phyloP scores from a whole-genome alignment of 2,113 vertebrate species.

The Meles meles region DNA sequence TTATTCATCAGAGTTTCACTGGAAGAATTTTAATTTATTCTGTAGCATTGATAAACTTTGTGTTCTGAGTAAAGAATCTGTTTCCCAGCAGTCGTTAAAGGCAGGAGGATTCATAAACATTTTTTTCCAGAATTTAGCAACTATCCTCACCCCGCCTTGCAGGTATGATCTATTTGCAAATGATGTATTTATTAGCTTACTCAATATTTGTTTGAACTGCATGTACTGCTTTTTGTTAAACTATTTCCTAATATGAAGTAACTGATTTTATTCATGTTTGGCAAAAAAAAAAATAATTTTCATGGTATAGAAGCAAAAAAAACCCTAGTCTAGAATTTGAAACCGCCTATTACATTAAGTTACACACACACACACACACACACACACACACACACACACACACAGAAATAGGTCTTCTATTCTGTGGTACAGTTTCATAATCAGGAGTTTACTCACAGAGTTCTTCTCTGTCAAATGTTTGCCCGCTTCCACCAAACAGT shows the following conservation, averaged over 20 bases:
- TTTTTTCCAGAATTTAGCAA: neutral
- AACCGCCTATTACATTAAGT: neutral
- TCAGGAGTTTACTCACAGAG: constrained; percentile 88
- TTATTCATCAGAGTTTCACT: neutral
- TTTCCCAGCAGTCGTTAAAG: constrained; percentile 7
- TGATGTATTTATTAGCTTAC: constrained; percentile 17
- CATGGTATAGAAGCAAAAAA: neutral
- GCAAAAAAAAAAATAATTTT: constrained; percentile 19
- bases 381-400: neutral
- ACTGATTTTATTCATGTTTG: constrained; percentile 9
- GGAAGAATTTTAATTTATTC: neutral
- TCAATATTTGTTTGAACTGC: constrained; percentile 24
- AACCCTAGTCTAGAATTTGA: neutral
- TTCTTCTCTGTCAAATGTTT: constrained; percentile 97
- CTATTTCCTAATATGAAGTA: constrained; percentile 27
- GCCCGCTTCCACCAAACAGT: constrained; percentile 94
- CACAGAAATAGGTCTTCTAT: neutral
- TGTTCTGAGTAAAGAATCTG: constrained; percentile 1
- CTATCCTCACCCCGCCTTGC: neutral
- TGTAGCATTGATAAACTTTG: neutral
- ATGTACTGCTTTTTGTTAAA: neutral
- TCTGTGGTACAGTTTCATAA: neutral
- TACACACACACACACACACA: neutral
- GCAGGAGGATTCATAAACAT: neutral
- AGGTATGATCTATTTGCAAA: neutral